Conservation (phyloP, 2,888 invertebrate genomes). For the Parnassius glacialis region DNA sequence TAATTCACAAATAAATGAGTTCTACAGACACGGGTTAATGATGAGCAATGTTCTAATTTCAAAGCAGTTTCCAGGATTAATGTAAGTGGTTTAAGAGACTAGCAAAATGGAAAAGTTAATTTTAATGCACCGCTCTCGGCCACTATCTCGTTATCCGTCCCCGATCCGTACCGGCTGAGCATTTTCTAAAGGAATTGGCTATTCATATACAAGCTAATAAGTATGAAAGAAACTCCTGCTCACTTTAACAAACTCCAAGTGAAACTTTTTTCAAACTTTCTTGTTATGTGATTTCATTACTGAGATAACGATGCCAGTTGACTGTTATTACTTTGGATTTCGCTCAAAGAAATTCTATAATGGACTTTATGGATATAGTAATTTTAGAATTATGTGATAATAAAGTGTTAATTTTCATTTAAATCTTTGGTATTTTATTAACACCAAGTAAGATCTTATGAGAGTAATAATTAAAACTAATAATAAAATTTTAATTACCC, state of each 20-base stretch:
- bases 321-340: slow-evolving; percentile 14
- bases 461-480: too few relatives aligned
- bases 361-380: neutral
- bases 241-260: slow-evolving; percentile 29
- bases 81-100: slow-evolving; percentile 46
- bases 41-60: slow-evolving; percentile 30
- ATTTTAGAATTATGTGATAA: neutral
- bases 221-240: slow-evolving; percentile 40
- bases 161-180: slow-evolving; percentile 33
- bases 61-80: slow-evolving; percentile 39
- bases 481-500: too few relatives aligned
- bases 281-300: slow-evolving; percentile 27
- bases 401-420: neutral
- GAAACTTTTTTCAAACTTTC: slow-evolving; percentile 21
- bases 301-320: slow-evolving; percentile 24
- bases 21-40: slow-evolving; percentile 17
- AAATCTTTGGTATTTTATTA: slow-evolving; percentile 5
- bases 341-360: slow-evolving; percentile 2
- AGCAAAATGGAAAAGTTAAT: slow-evolving; percentile 59
- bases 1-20: slow-evolving; percentile 16
- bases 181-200: slow-evolving; percentile 48
- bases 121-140: slow-evolving; percentile 47
- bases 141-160: slow-evolving; percentile 51
- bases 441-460: too few relatives aligned
- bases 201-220: slow-evolving; percentile 34